These are phyloP conservation scores for Listronotus bonariensis DNA, from an alignment of 1,140 invertebrate species.

Conservation along the genomic window DNA sequence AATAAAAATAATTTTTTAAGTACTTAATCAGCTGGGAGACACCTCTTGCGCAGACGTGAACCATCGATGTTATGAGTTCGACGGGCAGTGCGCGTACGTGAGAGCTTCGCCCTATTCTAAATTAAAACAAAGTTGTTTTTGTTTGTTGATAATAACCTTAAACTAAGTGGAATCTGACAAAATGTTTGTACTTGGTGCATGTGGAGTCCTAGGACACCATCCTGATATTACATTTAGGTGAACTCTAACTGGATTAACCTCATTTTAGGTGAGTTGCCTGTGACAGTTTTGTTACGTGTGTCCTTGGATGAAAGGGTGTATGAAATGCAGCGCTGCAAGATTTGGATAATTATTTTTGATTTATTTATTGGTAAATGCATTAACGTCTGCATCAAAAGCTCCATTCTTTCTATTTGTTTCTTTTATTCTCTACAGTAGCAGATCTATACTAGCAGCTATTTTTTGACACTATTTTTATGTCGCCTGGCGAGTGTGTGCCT, in stretches of 20 bases:
- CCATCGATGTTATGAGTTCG: conserved; percentile 5
- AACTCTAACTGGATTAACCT: conserved; percentile 45
- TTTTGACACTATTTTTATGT: conserved; percentile 29
- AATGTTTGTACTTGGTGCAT: conserved; percentile 38
- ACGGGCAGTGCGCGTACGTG: conserved; percentile 45
- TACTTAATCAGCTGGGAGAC: conserved; percentile 32
- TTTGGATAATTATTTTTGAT: neutral
- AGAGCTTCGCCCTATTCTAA: conserved; percentile 48
- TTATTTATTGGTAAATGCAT: neutral
- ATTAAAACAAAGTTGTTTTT: conserved; percentile 48
- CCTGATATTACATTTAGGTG: conserved; percentile 32
- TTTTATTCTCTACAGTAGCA: neutral
- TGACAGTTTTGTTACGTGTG: conserved; percentile 47
- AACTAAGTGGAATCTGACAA: conserved; percentile 37
- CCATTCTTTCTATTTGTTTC: neutral
- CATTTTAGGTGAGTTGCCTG: conserved; percentile 47
- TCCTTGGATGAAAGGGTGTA: conserved; percentile 49
- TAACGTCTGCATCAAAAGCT: neutral
- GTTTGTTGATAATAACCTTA: conserved; percentile 51
- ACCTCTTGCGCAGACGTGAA: conserved; percentile 17
- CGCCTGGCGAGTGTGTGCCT: conserved; percentile 17
- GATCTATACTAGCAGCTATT: conserved; percentile 16
- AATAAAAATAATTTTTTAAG: conserved; percentile 12
- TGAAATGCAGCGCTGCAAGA: conserved; percentile 2
- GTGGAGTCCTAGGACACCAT: conserved; percentile 21